A percentile compares a stretch with the other conserved stretches of the same genome.
Conservation (phyloP, 2,797 vertebrate species). For the Fundulus diaphanus region DNA sequence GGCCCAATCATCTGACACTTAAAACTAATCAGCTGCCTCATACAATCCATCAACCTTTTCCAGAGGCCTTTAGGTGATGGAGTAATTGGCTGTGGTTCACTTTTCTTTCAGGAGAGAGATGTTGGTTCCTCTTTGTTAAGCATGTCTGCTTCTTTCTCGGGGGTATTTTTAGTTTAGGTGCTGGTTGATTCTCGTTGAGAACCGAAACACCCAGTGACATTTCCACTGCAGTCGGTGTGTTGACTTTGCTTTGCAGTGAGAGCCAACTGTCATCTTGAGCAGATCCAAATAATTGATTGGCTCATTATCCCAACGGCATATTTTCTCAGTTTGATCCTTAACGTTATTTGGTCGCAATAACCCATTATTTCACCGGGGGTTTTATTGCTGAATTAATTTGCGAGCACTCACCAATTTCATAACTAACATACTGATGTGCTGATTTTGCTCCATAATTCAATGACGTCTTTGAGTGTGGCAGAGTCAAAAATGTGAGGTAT, state of each 20-base stretch:
- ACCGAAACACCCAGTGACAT: conserved; percentile 51
- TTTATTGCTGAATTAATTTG: conserved; percentile 54
- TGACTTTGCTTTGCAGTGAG: conserved; percentile 45
- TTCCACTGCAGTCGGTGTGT: conserved; percentile 20
- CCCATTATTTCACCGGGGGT: conserved; percentile 54
- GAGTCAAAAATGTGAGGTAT: conserved; percentile 4
- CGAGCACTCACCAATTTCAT: conserved; percentile 37
- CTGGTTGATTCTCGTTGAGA: conserved; percentile 34
- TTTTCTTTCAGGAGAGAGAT: conserved; percentile 58
- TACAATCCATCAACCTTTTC: conserved; percentile 67
- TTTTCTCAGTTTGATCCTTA: conserved; percentile 58
- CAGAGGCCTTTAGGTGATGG: conserved; percentile 66
- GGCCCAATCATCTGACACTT: conserved; percentile 72
- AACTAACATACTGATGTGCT: conserved; percentile 34
- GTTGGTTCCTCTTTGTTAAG: conserved; percentile 55
- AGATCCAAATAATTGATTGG: conserved; percentile 69
- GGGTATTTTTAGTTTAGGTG: conserved; percentile 53
- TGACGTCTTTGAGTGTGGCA: conserved; percentile 18
- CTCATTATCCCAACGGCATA: conserved; percentile 62
- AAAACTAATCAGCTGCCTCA: conserved; percentile 72
- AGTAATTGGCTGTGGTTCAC: conserved; percentile 75
- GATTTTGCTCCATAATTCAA: conserved; percentile 43
- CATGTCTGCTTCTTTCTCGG: conserved; percentile 38
- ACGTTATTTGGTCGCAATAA: conserved; percentile 49
- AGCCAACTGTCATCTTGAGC: conserved; percentile 62